A percentile compares a stretch with the other conserved stretches of the same genome.
Evolutionary conservation across 2,797 vertebrate genomes (phyloP).

Genomic region (Sebastes taczanowskii): DNA sequence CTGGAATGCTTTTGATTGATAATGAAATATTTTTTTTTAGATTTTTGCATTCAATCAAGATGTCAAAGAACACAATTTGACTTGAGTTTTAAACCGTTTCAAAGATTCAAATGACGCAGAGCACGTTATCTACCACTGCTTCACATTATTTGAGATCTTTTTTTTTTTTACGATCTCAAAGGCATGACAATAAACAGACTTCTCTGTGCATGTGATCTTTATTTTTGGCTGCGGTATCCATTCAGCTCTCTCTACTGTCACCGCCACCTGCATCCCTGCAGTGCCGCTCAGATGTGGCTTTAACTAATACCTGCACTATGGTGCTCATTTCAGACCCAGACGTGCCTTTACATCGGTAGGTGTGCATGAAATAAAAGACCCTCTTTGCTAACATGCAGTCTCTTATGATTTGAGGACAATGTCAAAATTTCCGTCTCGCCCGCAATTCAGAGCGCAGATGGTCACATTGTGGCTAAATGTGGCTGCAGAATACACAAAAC

Average conservation of each 20-base stretch:
- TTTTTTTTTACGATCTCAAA: conserved; percentile 37
- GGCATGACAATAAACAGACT: conserved; percentile 41
- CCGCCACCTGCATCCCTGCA: conserved; percentile 67
- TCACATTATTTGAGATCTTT: neutral
- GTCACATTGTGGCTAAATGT: conserved; percentile 39
- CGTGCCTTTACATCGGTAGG: conserved; percentile 36
- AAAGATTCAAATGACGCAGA: neutral
- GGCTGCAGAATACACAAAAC: neutral
- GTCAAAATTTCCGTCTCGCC: conserved; percentile 20
- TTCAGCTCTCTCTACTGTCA: conserved; percentile 60
- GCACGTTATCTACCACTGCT: neutral
- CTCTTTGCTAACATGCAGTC: conserved; percentile 37
- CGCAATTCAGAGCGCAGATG: conserved; percentile 70
- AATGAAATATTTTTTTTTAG: neutral
- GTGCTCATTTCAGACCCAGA: conserved; percentile 58
- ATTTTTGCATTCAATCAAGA: neutral
- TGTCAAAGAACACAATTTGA: neutral
- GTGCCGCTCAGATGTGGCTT: conserved; percentile 74
- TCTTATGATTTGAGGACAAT: conserved; percentile 47
- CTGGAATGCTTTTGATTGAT: neutral
- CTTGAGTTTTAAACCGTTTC: neutral
- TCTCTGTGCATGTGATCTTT: conserved; percentile 54
- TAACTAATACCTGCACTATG: conserved; percentile 53
- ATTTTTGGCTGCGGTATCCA: conserved; percentile 38
- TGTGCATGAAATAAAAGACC: conserved; percentile 67